phyloP scores from a whole-genome alignment of 2,888 invertebrate species.

The Perizoma affinitatum region DNA sequence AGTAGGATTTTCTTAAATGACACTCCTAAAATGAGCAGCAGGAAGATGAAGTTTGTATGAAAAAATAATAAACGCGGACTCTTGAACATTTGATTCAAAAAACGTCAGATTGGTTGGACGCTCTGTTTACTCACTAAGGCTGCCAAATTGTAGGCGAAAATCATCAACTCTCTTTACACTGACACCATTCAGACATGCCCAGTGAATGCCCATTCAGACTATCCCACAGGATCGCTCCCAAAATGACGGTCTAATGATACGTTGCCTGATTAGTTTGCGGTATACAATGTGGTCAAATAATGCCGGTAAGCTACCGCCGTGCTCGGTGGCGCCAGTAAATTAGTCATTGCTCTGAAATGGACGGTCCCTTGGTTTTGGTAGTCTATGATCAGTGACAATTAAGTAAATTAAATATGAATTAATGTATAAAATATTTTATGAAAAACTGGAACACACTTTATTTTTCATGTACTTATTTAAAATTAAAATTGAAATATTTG shows the following conservation, averaged over 20 bases:
- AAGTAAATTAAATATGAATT: constrained; percentile 20
- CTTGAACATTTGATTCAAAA: not conserved
- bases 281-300: constrained; percentile 57
- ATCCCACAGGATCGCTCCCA: constrained; percentile 59
- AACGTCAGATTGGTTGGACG: too few species aligned
- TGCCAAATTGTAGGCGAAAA: constrained; percentile 3
- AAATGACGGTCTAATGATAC: constrained; percentile 75
- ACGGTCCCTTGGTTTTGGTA: constrained; percentile 44
- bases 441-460: too few species aligned
- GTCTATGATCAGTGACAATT: constrained; percentile 33
- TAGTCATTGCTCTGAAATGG: constrained; percentile 61
- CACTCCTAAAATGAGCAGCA: too few species aligned
- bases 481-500: too few species aligned
- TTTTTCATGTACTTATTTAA: too few species aligned
- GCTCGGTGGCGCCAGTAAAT: constrained; percentile 72
- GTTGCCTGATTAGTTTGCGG: constrained; percentile 81
- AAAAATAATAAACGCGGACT: not conserved
- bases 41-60: too few species aligned
- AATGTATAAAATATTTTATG: not conserved
- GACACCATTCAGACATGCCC: not conserved
- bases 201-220: constrained; percentile 32
- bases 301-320: constrained; percentile 39
- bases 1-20: too few species aligned
- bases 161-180: constrained; percentile 5
- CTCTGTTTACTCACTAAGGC: constrained; percentile 13